These are phyloP conservation scores for Larimichthys crocea DNA, from an alignment of 2,113 vertebrate genomes.

Conservation along the genomic window DNA sequence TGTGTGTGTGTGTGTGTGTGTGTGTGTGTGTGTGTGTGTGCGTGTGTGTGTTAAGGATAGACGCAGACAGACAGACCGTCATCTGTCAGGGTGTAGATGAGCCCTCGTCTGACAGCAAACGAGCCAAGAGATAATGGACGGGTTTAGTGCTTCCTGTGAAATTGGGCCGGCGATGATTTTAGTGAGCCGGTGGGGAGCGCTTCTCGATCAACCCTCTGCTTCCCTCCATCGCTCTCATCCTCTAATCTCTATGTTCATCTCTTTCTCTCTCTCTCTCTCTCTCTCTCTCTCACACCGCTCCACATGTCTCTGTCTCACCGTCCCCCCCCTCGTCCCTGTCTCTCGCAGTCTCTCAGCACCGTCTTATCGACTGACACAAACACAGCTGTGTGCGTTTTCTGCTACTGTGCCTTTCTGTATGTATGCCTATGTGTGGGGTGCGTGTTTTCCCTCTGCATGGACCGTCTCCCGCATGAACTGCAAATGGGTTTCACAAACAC, in stretches of 20 bases:
- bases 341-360: constrained; percentile 47
- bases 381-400: constrained; percentile 46
- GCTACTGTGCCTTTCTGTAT: background rate
- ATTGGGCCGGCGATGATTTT: constrained; percentile 75
- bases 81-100: constrained; percentile 70
- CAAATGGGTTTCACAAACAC: constrained; percentile 80
- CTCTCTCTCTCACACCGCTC: constrained; percentile 1
- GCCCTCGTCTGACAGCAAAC: constrained; percentile 63
- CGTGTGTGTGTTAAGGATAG: background rate
- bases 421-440: constrained; percentile 23
- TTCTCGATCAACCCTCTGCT: constrained; percentile 63
- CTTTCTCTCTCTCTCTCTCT: constrained; percentile 12
- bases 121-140: constrained; percentile 74
- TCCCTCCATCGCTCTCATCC: constrained; percentile 51
- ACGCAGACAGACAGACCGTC: constrained; percentile 55
- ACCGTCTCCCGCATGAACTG: constrained; percentile 65
- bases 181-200: constrained; percentile 66
- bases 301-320: background rate
- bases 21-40: background rate
- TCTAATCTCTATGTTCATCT: constrained; percentile 63
- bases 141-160: constrained; percentile 77
- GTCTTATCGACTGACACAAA: constrained; percentile 75
- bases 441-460: constrained; percentile 46
- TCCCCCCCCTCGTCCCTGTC: background rate
- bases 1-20: background rate